Conservation (phyloP, 1,140 invertebrate genomes). For the Saccostrea cuccullata region DNA sequence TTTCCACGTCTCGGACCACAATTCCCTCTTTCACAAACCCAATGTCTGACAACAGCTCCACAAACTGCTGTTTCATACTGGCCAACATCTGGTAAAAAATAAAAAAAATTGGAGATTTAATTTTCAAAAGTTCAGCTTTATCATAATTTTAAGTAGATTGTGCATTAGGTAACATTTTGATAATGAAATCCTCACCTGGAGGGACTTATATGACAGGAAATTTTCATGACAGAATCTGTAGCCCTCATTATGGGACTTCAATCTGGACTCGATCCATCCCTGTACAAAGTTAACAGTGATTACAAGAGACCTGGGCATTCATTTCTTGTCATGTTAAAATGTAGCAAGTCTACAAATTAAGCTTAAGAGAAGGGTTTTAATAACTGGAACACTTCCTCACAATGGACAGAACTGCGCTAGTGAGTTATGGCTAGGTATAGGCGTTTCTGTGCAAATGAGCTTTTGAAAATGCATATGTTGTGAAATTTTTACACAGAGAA, state of each 20-base stretch:
- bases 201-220: slow-evolving; percentile 72
- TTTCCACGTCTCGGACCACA: slow-evolving; percentile 78
- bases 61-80: slow-evolving; percentile 76
- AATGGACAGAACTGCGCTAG: too few relatives aligned
- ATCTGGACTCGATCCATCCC: slow-evolving; percentile 69
- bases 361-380: too few relatives aligned
- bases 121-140: background rate
- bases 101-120: background rate
- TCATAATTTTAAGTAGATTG: too few relatives aligned
- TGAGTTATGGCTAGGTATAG: too few relatives aligned
- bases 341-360: too few relatives aligned
- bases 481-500: too few relatives aligned
- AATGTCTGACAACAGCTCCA: slow-evolving; percentile 75
- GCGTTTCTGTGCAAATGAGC: too few relatives aligned
- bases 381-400: too few relatives aligned
- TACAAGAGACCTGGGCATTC: too few relatives aligned
- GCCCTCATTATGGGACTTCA: slow-evolving; percentile 59
- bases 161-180: too few relatives aligned
- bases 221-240: slow-evolving; percentile 74
- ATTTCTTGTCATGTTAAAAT: too few relatives aligned
- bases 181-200: slow-evolving; percentile 65
- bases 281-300: slow-evolving; percentile 43
- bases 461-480: too few relatives aligned
- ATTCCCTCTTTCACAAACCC: slow-evolving; percentile 73
- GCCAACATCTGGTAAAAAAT: slow-evolving; percentile 70